A percentile compares a stretch with the other conserved stretches of the same genome.
Evolutionary conservation across 2,888 invertebrate genomes (phyloP).

Genomic region (Rhodophaea formosa): DNA sequence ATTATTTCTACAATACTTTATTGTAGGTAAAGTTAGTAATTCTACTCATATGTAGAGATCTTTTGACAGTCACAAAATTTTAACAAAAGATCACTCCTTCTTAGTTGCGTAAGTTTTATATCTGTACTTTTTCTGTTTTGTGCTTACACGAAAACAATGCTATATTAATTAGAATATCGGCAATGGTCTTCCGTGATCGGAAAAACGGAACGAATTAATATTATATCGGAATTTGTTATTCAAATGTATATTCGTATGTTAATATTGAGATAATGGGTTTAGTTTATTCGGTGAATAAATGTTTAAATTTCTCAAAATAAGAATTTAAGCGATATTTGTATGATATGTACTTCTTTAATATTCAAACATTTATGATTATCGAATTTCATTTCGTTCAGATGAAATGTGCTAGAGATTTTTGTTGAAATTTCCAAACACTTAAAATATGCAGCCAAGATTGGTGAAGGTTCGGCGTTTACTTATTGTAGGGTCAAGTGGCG

Average conservation of each 20-base stretch:
- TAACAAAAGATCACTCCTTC: too few species aligned
- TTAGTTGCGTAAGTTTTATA: not conserved
- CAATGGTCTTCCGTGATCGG: not conserved
- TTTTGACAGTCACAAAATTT: too few species aligned
- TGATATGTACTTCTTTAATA: not conserved
- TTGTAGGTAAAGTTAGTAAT: too few species aligned
- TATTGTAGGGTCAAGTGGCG: too few species aligned
- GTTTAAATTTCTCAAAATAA: not conserved
- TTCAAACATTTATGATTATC: too few species aligned
- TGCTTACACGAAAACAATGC: not conserved
- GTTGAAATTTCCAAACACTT: too few species aligned
- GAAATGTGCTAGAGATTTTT: too few species aligned
- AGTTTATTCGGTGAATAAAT: not conserved
- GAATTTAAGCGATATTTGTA: not conserved
- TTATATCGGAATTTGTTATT: constrained; percentile 2
- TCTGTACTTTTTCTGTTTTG: not conserved
- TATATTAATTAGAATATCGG: not conserved
- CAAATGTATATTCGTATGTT: not conserved
- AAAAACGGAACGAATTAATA: not conserved
- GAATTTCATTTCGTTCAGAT: too few species aligned
- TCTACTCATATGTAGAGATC: too few species aligned
- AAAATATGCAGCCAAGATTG: too few species aligned
- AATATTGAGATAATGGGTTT: not conserved
- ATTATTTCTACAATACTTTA: too few species aligned
- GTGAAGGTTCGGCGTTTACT: too few species aligned